Percentiles rank a stretch among this genome's conserved stretches.
These are phyloP conservation scores for Patiria miniata DNA, from an alignment of 35 echinoderm and acorn worm species.

Conservation along the genomic window DNA sequence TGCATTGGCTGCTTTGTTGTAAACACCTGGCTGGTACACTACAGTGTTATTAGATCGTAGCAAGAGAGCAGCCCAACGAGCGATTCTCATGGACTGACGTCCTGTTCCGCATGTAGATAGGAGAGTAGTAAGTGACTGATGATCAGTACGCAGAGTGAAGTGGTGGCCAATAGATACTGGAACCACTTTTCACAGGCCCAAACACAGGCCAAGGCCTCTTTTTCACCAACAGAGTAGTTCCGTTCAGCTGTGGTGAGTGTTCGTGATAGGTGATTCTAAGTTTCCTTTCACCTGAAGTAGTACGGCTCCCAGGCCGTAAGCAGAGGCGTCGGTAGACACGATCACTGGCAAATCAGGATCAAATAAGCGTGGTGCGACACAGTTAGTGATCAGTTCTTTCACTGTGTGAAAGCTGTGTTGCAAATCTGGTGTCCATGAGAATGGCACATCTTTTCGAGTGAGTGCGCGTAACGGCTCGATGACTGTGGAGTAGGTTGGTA, in stretches of 20 bases:
- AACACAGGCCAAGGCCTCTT: too few relatives aligned
- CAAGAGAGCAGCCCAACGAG: constrained; percentile 44
- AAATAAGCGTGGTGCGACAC: constrained; percentile 25
- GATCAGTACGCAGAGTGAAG: constrained; percentile 73
- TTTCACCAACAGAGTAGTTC: too few relatives aligned
- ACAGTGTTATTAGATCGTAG: constrained; percentile 46
- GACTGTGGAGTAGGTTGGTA: constrained; percentile 59
- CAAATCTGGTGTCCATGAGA: constrained; percentile 21
- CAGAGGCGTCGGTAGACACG: constrained; percentile 54
- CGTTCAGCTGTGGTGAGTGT: too few relatives aligned
- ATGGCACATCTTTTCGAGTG: too few relatives aligned
- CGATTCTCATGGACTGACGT: too few relatives aligned
- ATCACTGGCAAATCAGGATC: too few relatives aligned
- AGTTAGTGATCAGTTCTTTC: constrained; percentile 34
- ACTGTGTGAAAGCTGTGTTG: too few relatives aligned
- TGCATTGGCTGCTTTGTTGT: constrained; percentile 50
- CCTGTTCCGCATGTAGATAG: too few relatives aligned
- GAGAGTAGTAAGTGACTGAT: too few relatives aligned
- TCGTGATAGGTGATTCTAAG: constrained; percentile 53
- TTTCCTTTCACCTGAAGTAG: constrained; percentile 53
- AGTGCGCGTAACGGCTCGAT: too few relatives aligned
- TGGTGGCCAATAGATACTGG: constrained; percentile 58
- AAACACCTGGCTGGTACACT: constrained; percentile 18
- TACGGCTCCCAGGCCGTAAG: constrained; percentile 45
- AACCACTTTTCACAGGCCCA: too few relatives aligned